A percentile compares a stretch with the other conserved stretches of the same genome.
phyloP scores from a whole-genome alignment of 2,797 vertebrate species.

The Crax fasciolata region DNA sequence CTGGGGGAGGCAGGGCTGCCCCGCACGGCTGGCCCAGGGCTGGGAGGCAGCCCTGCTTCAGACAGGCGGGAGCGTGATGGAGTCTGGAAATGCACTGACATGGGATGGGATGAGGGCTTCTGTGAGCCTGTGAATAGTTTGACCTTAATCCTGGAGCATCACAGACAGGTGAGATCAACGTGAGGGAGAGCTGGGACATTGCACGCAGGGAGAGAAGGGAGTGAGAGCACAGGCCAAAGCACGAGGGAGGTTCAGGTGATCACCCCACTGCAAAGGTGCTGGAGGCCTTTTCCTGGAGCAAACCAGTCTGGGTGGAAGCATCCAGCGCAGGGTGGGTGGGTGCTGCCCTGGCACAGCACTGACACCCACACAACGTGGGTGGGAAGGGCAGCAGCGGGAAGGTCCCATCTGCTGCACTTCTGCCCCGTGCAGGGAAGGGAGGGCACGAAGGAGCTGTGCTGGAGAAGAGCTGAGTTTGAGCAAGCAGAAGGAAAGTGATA shows the following conservation, averaged over 20 bases:
- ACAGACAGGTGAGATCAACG: neutral
- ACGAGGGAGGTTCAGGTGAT: neutral
- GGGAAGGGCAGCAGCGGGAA: neutral
- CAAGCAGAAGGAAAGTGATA: neutral
- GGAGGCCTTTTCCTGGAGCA: neutral
- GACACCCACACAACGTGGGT: neutral
- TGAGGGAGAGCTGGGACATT: neutral
- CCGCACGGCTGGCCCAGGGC: neutral
- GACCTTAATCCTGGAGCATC: neutral
- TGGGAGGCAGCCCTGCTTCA: neutral
- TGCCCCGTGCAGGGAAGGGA: neutral
- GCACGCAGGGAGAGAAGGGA: rapidly evolving
- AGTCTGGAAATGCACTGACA: neutral
- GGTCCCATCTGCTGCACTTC: neutral
- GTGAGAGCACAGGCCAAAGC: neutral
- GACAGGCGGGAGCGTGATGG: neutral
- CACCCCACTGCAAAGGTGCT: neutral
- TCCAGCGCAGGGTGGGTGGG: neutral
- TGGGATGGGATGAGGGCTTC: rapidly evolving
- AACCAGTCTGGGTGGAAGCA: neutral
- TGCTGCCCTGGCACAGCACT: neutral
- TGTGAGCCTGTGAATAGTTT: neutral
- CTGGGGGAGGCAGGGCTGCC: neutral
- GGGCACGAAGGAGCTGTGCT: neutral
- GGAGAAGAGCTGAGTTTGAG: neutral